These are phyloP conservation scores for Pachypsylla venusta DNA, from an alignment of 1,140 invertebrate genomes.

Conservation along the genomic window DNA sequence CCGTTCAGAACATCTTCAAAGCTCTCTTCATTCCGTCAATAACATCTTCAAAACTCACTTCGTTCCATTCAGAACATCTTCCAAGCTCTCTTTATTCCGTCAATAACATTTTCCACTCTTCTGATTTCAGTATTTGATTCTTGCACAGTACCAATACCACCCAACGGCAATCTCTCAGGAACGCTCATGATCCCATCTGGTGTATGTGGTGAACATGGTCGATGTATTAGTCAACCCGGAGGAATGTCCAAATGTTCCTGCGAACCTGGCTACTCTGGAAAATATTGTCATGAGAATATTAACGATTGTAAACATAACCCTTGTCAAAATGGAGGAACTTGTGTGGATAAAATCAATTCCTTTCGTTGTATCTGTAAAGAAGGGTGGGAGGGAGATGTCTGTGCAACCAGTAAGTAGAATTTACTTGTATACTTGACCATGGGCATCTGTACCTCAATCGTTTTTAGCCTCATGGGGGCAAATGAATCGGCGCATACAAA, in stretches of 20 bases:
- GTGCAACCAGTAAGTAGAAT: conserved; percentile 39
- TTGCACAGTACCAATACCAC: conserved; percentile 34
- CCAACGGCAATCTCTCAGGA: conserved; percentile 27
- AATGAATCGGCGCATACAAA: neutral
- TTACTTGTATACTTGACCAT: neutral
- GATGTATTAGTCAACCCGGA: conserved; percentile 46
- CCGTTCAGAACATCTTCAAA: too few relatives aligned
- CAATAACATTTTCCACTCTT: neutral
- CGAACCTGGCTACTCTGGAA: conserved; percentile 57
- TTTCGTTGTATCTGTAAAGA: conserved; percentile 63
- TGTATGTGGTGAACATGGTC: conserved; percentile 60
- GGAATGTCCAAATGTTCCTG: conserved; percentile 54
- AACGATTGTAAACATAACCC: conserved; percentile 55
- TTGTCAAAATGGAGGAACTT: conserved; percentile 57
- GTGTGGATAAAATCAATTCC: conserved; percentile 55
- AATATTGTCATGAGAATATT: conserved; percentile 56
- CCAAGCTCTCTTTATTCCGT: too few relatives aligned
- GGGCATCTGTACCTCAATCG: neutral
- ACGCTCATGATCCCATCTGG: conserved; percentile 24
- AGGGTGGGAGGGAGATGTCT: conserved; percentile 47
- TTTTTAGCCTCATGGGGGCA: neutral
- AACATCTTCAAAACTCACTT: too few relatives aligned
- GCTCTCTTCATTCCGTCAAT: too few relatives aligned
- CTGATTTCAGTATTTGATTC: conserved; percentile 30
- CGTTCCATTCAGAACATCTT: too few relatives aligned